phyloP scores from a whole-genome alignment of 2,797 vertebrate species.

The Pempheris klunzingeri region DNA sequence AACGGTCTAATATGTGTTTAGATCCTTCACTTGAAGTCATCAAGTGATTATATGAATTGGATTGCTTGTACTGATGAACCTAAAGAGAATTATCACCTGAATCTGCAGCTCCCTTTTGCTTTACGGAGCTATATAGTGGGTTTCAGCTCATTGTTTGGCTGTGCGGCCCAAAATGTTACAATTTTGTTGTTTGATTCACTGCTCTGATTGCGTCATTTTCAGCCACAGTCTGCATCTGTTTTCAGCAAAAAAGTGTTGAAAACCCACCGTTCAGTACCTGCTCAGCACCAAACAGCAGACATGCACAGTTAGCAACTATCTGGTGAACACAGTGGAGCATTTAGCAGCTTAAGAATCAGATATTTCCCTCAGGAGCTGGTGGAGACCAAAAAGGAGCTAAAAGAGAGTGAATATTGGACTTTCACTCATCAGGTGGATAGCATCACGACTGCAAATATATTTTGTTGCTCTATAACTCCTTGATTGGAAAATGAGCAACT shows the following conservation, averaged over 20 bases:
- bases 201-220: neutral
- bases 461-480: neutral
- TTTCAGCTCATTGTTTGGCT: neutral
- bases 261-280: neutral
- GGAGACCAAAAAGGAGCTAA: neutral
- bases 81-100: too few relatives aligned
- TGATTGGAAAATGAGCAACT: neutral
- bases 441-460: too few relatives aligned
- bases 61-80: neutral
- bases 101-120: neutral
- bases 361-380: too few relatives aligned
- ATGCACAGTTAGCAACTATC: neutral
- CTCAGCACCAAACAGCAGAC: neutral
- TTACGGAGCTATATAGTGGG: neutral
- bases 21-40: neutral
- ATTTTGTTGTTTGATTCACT: neutral
- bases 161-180: too few relatives aligned
- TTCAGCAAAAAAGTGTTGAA: neutral
- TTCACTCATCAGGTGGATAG: too few relatives aligned
- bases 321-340: too few relatives aligned
- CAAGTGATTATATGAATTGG: neutral
- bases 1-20: neutral
- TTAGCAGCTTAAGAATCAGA: too few relatives aligned
- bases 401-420: neutral
- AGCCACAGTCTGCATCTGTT: neutral